Evolutionary conservation across 2,113 vertebrate species (phyloP).

Genomic region (Lucifuga dentata): DNA sequence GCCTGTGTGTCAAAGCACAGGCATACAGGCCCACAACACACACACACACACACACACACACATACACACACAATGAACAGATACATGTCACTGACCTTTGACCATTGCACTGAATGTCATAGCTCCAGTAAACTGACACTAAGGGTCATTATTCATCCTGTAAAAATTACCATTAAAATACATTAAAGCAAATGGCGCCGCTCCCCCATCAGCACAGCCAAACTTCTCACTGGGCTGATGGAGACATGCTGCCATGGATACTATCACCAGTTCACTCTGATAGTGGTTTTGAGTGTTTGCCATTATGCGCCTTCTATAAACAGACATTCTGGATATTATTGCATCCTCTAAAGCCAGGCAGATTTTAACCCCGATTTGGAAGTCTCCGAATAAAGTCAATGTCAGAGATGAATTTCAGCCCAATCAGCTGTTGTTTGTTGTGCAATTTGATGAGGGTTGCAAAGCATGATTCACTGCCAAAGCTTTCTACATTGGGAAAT

Average conservation of each 20-base stretch:
- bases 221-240: no score
- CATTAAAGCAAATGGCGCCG: no score
- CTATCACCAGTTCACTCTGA: background rate
- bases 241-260: no score
- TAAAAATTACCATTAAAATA: background rate
- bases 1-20: constrained; percentile 65
- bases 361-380: no score
- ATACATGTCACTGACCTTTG: constrained; percentile 65
- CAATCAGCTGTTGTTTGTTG: no score
- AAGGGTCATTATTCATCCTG: background rate
- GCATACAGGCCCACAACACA: background rate
- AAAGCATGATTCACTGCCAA: no score
- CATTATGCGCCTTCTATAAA: background rate
- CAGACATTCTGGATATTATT: constrained; percentile 2
- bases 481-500: no score
- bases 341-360: constrained; percentile 16
- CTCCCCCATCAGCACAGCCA: no score
- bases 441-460: no score
- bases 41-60: constrained; percentile 18
- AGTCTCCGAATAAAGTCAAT: no score
- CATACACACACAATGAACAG: constrained; percentile 37
- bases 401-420: no score
- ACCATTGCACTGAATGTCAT: constrained; percentile 52
- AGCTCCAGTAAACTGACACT: constrained; percentile 23
- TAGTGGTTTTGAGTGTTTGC: constrained; percentile 9